Evolutionary conservation across 2,113 vertebrate genomes (phyloP), one percentile per base, ranked within the genome.

Genomic region (Terrapene triunguis): DNA sequence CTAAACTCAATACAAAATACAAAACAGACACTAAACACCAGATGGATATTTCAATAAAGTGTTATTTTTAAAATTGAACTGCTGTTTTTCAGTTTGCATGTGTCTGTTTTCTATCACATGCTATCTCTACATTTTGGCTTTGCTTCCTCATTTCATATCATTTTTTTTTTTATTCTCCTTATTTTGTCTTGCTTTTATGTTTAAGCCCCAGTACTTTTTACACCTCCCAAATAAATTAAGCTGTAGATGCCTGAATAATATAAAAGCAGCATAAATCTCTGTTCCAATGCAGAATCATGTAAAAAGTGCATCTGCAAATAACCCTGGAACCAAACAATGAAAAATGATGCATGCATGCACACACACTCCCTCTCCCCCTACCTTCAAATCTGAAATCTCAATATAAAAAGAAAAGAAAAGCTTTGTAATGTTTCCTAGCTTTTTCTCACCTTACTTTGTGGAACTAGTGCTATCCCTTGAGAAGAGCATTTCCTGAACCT

Each of bases 91-190:
- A 54, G 54, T 53, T 16, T 69, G n/a, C 82, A 57, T 72, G 22
- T 90, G 79, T 88, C 91, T 29, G 79, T 65, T 87, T 29, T 59
- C 80, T 38, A 22, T 84, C 57, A 54, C 3, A 92, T 65, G 24
- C 74, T 76, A 76, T 27, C 3, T 42, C 51, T 78, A 19, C 44
- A 8, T 51, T 55, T 7, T 54, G 2, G 55, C 79, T 92, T 84
- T 50, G 48, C 54, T n/a, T 59, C 51, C 32, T 85, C 38, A 82
- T 74, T 8, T 93, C 8, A 8, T 21, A 5, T 50, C 50, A 80
- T 88, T 94, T 90, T 93, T n/a, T n/a, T n/a, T 93, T 24, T 59
- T 47, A 50, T 2, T 92, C 90, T 14, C 44, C n/a, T 80, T 78
- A 88, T 89, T 80, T 93, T 89, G 59, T 51, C 24, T 85, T 79